Conservation (phyloP, 2,113 vertebrate species). For the Opisthocomus hoazin region DNA sequence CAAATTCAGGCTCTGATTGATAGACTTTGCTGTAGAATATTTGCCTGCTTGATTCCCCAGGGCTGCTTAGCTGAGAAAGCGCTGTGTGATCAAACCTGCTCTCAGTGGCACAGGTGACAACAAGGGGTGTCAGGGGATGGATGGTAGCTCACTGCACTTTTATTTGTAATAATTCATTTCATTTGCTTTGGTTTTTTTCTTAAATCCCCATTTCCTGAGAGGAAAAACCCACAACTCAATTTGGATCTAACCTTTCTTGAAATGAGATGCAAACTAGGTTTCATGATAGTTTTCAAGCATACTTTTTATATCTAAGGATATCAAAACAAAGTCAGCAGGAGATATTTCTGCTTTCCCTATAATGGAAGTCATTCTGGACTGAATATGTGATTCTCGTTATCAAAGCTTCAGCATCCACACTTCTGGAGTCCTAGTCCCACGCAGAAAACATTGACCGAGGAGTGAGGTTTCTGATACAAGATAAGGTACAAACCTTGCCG, state of each 20-base stretch:
- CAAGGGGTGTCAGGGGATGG: neutral
- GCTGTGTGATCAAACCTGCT: neutral
- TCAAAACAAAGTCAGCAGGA: neutral
- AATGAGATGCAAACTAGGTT: neutral
- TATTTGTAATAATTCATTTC: neutral
- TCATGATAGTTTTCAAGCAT: neutral
- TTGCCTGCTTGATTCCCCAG: neutral
- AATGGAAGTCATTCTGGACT: neutral
- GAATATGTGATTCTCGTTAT: neutral
- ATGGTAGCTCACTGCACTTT: neutral
- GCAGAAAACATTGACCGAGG: neutral
- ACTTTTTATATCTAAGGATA: neutral
- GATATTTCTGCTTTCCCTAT: neutral
- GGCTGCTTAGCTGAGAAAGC: neutral
- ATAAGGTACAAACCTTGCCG: neutral
- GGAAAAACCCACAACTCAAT: neutral
- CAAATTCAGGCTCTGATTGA: neutral
- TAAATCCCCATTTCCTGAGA: neutral
- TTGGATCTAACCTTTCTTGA: neutral
- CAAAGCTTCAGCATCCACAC: neutral
- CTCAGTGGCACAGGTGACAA: neutral
- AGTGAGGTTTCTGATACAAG: neutral
- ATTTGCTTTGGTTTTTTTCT: neutral
- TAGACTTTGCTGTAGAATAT: neutral
- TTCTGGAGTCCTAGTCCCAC: neutral